Evolutionary conservation across 2,888 invertebrate genomes (phyloP).

Genomic region (Ophioninae sp.): DNA sequence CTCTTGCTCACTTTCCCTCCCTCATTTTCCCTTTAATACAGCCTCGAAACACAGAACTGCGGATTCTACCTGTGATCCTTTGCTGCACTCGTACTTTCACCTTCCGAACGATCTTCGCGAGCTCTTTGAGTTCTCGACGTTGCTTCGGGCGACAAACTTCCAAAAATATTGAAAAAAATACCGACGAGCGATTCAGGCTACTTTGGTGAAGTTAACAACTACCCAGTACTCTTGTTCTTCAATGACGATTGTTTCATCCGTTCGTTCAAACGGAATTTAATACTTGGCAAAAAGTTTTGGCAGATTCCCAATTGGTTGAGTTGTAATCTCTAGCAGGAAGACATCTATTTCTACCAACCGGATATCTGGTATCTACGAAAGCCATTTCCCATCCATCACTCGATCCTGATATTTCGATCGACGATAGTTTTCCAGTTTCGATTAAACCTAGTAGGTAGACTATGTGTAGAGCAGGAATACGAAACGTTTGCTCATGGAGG

Average conservation of each 20-base stretch:
- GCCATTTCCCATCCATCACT: no score
- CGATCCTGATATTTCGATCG: not conserved
- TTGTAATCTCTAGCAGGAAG: no score
- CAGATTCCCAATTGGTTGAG: no score
- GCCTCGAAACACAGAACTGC: constrained; percentile 14
- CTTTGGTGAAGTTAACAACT: not conserved
- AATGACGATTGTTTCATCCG: not conserved
- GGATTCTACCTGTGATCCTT: constrained; percentile 19
- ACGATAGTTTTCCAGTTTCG: not conserved
- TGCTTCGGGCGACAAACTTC: not conserved
- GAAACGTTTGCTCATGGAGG: constrained; percentile 19
- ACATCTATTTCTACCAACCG: no score
- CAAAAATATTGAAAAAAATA: not conserved
- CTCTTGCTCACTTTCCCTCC: constrained; percentile 21
- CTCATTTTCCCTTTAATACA: constrained; percentile 39
- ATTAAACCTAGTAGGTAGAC: not conserved
- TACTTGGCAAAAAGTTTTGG: no score
- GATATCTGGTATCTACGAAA: no score
- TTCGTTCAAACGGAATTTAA: no score
- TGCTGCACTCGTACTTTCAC: constrained; percentile 8
- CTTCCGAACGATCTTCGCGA: constrained; percentile 19
- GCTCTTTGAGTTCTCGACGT: not conserved
- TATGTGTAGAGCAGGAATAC: constrained; percentile 17
- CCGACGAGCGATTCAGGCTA: not conserved
- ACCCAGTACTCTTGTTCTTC: not conserved